Percentiles rank a stretch among this genome's conserved stretches.
phyloP scores from a whole-genome alignment of 1,140 invertebrate genomes.

The Drosophila equinoxialis region DNA sequence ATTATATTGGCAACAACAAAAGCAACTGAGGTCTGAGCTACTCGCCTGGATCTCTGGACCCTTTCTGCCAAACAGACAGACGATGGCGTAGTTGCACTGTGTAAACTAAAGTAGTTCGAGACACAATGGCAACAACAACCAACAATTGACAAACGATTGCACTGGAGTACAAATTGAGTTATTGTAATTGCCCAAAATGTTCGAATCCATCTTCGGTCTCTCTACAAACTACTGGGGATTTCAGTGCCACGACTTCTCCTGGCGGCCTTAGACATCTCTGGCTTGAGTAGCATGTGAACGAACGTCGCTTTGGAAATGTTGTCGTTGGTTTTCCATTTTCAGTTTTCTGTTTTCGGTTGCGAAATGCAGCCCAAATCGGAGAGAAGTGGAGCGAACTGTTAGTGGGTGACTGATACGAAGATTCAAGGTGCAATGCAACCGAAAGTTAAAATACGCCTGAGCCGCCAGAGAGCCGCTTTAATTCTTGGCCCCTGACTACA shows the following conservation, averaged over 20 bases:
- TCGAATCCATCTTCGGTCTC: conserved; percentile 67
- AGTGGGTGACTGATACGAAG: conserved; percentile 73
- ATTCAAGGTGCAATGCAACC: conserved; percentile 70
- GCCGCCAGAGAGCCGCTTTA: background rate
- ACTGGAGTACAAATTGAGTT: conserved; percentile 73
- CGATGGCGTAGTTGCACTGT: too few species aligned
- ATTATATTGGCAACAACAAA: background rate
- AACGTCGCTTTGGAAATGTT: conserved; percentile 30
- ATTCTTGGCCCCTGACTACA: conserved; percentile 19
- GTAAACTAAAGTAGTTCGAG: background rate
- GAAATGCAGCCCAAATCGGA: conserved; percentile 39
- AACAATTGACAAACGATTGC: conserved; percentile 67
- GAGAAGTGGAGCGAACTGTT: conserved; percentile 36
- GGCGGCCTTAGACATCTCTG: too few species aligned
- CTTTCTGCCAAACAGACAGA: background rate
- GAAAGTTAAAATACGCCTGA: conserved; percentile 59
- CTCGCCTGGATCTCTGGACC: conserved; percentile 4
- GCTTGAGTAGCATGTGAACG: conserved; percentile 77
- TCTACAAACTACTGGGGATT: conserved; percentile 18
- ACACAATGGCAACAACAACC: conserved; percentile 12
- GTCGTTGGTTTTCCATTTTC: conserved; percentile 2
- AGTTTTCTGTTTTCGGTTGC: conserved; percentile 14
- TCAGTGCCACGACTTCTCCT: conserved; percentile 71
- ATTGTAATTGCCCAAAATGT: conserved; percentile 79
- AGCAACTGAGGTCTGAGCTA: background rate